Evolutionary conservation across 2,888 invertebrate genomes (phyloP).

Genomic region (Lasioglossum leucozonium): DNA sequence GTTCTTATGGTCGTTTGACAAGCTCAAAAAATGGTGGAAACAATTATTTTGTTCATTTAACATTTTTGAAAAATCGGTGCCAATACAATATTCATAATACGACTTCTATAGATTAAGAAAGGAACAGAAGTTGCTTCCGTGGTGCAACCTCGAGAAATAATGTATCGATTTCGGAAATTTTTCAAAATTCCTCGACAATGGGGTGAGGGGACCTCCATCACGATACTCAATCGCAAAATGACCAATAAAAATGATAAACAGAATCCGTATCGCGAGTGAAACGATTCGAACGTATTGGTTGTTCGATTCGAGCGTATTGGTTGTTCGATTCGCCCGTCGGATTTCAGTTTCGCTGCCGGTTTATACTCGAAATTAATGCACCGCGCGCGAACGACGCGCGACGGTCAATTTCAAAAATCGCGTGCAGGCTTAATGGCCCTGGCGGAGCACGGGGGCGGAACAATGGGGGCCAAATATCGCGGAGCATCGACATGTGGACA

Average conservation of each 20-base stretch:
- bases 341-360: slow-evolving; percentile 31
- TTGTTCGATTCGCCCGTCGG: background rate
- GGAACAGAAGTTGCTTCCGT: no score
- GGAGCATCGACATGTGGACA: slow-evolving; percentile 74
- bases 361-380: slow-evolving; percentile 72
- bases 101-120: no score
- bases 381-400: slow-evolving; percentile 45
- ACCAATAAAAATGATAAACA: background rate
- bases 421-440: slow-evolving; percentile 76
- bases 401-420: slow-evolving; percentile 76
- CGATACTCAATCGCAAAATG: background rate
- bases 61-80: no score
- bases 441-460: slow-evolving; percentile 73
- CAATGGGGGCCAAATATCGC: slow-evolving; percentile 74
- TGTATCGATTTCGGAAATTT: background rate
- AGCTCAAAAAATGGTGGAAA: no score
- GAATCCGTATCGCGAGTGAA: background rate
- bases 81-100: no score
- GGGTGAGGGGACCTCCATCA: no score
- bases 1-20: no score
- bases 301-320: background rate
- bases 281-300: background rate
- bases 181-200: no score
- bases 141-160: no score
- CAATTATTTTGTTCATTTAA: no score